These are phyloP conservation scores for Benthosema pterotum DNA, from an alignment of 2,797 vertebrate species.

Conservation along the genomic window DNA sequence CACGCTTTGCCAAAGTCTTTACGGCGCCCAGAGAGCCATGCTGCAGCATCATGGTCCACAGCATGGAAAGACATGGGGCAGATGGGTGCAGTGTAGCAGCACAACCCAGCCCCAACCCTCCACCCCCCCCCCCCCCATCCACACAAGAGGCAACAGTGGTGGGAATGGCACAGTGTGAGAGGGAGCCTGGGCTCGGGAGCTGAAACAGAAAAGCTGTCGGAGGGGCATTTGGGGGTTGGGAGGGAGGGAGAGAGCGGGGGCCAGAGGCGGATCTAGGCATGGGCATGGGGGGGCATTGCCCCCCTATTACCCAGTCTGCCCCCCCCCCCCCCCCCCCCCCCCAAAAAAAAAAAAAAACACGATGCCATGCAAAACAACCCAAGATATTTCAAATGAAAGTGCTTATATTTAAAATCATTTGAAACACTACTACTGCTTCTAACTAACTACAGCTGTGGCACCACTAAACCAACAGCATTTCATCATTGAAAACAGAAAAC, in stretches of 20 bases:
- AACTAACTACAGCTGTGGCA: too few relatives aligned
- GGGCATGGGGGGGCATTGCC: too few relatives aligned
- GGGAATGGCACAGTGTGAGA: conserved; percentile 79
- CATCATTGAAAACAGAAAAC: too few relatives aligned
- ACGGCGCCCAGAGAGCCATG: conserved; percentile 80
- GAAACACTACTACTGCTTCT: too few relatives aligned
- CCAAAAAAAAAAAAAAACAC: too few relatives aligned
- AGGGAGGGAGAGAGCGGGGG: conserved; percentile 48
- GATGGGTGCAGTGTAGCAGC: conserved; percentile 86
- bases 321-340: too few relatives aligned
- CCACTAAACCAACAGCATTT: too few relatives aligned
- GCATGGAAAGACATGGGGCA: conserved; percentile 84
- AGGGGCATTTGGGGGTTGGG: conserved; percentile 70
- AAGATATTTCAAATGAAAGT: too few relatives aligned
- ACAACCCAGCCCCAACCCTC: conserved; percentile 74
- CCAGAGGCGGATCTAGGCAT: too few relatives aligned
- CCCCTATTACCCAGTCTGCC: too few relatives aligned
- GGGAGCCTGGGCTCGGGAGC: conserved; percentile 69
- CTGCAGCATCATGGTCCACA: conserved; percentile 85
- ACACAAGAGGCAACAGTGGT: conserved; percentile 77
- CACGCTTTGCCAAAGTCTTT: conserved; percentile 77
- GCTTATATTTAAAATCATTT: too few relatives aligned
- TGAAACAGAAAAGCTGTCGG: conserved; percentile 76
- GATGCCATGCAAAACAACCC: too few relatives aligned
- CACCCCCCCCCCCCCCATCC: conserved; percentile 46